Evolutionary conservation across 2,113 vertebrate genomes (phyloP).

Genomic region (Toxotes chatareus): DNA sequence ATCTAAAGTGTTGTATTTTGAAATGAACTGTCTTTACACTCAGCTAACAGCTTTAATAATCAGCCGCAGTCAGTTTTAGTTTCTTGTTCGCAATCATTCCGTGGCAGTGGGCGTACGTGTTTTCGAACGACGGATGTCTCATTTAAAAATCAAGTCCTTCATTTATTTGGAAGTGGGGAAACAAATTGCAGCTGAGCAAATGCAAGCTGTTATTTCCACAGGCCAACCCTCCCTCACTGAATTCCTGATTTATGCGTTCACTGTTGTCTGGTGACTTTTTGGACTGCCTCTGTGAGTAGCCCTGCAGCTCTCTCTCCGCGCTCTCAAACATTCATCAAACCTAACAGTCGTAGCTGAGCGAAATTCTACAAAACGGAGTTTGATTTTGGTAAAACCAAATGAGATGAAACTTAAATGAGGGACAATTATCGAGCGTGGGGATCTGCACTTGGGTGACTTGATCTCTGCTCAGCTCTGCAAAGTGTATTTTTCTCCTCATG

Average conservation of each 20-base stretch:
- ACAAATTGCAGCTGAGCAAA: slow-evolving; percentile 14
- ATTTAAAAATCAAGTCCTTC: slow-evolving; percentile 22
- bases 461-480: slow-evolving; percentile 54
- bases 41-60: slow-evolving; percentile 33
- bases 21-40: slow-evolving; percentile 21
- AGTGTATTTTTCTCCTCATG: slow-evolving; percentile 70
- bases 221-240: neutral
- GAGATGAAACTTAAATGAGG: slow-evolving; percentile 68
- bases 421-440: slow-evolving; percentile 48
- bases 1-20: slow-evolving; percentile 17
- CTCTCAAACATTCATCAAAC: slow-evolving; percentile 57
- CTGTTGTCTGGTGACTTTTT: slow-evolving; percentile 36
- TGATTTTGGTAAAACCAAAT: slow-evolving; percentile 44
- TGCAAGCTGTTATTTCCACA: slow-evolving; percentile 17
- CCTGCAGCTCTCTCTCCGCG: neutral
- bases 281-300: neutral
- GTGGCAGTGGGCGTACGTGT: slow-evolving; percentile 1
- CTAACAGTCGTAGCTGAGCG: neutral
- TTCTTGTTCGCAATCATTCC: neutral
- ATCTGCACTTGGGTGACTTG: slow-evolving; percentile 42
- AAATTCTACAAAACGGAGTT: slow-evolving; percentile 7
- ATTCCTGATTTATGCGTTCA: slow-evolving; percentile 22
- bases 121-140: slow-evolving; percentile 10
- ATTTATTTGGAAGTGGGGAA: slow-evolving; percentile 17
- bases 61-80: neutral